Conservation (phyloP, 2,888 invertebrate species). For the Venusia cambrica region DNA sequence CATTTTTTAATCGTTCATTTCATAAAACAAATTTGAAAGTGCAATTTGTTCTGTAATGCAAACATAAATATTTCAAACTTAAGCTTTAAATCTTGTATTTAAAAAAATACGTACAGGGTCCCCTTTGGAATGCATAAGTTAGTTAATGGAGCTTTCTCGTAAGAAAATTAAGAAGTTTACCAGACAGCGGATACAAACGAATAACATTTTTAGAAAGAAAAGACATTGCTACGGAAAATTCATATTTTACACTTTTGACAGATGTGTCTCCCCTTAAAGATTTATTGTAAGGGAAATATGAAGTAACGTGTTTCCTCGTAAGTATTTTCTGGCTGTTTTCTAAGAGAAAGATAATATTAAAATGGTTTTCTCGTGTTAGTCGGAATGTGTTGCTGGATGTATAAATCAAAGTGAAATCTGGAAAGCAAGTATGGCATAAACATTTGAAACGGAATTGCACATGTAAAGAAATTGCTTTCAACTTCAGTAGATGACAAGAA, state of each 20-base stretch:
- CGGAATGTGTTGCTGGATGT: slow-evolving; percentile 46
- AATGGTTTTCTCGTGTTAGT: slow-evolving; percentile 52
- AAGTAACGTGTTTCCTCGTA: slow-evolving; percentile 58
- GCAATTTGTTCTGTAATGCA: no score
- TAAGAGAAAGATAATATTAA: slow-evolving; percentile 51
- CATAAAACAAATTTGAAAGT: slow-evolving; percentile 27
- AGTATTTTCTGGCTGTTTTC: slow-evolving; percentile 62
- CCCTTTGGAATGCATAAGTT: slow-evolving; percentile 28
- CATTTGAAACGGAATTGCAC: no score
- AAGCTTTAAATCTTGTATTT: slow-evolving; percentile 27
- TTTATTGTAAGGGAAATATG: slow-evolving; percentile 70
- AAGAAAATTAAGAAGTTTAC: slow-evolving; percentile 32
- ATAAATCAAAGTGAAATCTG: slow-evolving; percentile 52
- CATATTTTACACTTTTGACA: slow-evolving; percentile 79
- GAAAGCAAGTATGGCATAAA: slow-evolving; percentile 24
- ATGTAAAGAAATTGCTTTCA: no score
- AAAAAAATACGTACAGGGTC: slow-evolving; percentile 22
- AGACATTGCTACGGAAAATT: slow-evolving; percentile 59
- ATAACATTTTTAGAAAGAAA: slow-evolving; percentile 18
- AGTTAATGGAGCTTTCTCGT: slow-evolving; percentile 29
- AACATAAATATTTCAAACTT: slow-evolving; percentile 34
- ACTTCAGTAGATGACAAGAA: no score
- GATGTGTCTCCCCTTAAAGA: slow-evolving; percentile 69
- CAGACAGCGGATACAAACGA: slow-evolving; percentile 20
- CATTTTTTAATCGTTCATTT: slow-evolving; percentile 4